phyloP scores from a whole-genome alignment of 2,888 invertebrate species.

The Acleris sparsana region DNA sequence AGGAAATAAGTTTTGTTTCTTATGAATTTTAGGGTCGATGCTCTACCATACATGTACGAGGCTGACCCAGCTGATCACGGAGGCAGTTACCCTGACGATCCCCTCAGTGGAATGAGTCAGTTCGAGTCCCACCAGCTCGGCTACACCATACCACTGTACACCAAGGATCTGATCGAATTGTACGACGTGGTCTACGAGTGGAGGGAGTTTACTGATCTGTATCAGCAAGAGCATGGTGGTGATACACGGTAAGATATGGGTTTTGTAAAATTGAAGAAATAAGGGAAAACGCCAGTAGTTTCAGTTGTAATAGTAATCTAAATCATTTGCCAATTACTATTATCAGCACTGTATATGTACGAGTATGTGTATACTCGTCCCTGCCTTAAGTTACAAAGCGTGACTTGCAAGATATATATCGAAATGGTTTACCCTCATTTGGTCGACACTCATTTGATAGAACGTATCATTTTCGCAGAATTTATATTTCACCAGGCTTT shows the following conservation, averaged over 20 bases:
- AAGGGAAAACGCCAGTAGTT: no score
- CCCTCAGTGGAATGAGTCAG: slow-evolving; percentile 66
- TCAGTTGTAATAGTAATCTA: no score
- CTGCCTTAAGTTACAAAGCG: no score
- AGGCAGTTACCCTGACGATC: slow-evolving; percentile 78
- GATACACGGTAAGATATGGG: slow-evolving; percentile 65
- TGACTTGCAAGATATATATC: no score
- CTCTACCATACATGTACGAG: slow-evolving; percentile 84
- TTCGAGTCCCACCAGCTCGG: slow-evolving; percentile 79
- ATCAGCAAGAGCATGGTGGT: slow-evolving; percentile 62
- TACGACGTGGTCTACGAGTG: slow-evolving; percentile 83
- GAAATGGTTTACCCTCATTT: no score
- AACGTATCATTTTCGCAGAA: no score
- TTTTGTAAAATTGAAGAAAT: neutral
- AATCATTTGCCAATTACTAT: no score
- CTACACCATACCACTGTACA: slow-evolving; percentile 84
- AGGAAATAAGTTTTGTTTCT: neutral
- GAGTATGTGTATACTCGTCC: no score
- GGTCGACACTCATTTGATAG: no score
- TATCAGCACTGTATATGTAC: no score
- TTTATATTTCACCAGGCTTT: no score
- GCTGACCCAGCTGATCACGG: slow-evolving; percentile 69
- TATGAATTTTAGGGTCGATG: slow-evolving; percentile 82
- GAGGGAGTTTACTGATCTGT: slow-evolving; percentile 81
- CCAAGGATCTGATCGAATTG: slow-evolving; percentile 84